Evolutionary conservation across 1,140 invertebrate species (phyloP).

Genomic region (Hyles vespertilio): DNA sequence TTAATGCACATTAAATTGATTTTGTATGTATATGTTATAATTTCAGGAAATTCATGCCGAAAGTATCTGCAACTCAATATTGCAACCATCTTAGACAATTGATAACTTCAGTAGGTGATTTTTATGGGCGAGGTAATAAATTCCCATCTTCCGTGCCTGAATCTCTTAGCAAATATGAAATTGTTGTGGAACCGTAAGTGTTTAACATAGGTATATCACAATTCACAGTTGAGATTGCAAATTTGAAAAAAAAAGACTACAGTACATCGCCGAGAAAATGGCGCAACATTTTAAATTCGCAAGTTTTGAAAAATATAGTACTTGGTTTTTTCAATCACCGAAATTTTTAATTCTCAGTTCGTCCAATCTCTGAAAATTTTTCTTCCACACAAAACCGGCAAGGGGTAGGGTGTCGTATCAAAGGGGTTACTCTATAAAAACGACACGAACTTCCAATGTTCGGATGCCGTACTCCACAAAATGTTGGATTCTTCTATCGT

Average conservation of each 20-base stretch:
- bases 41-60: conserved; percentile 91
- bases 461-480: no score
- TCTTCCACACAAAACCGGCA: no score
- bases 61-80: conserved; percentile 88
- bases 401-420: no score
- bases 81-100: conserved; percentile 88
- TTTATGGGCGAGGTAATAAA: conserved; percentile 78
- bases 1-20: no score
- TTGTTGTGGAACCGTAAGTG: conserved; percentile 93
- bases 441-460: no score
- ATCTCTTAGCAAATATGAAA: conserved; percentile 83
- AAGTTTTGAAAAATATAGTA: no score
- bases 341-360: no score
- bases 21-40: background rate
- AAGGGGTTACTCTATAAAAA: no score
- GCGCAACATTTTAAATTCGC: no score
- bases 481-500: no score
- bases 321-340: no score
- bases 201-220: conserved; percentile 1
- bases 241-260: background rate
- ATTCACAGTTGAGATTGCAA: conserved; percentile 11
- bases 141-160: conserved; percentile 85
- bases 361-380: no score
- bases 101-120: conserved; percentile 89
- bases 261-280: background rate